Evolutionary conservation across 2,113 vertebrate species (phyloP).

Genomic region (Anthoscopus minutus): DNA sequence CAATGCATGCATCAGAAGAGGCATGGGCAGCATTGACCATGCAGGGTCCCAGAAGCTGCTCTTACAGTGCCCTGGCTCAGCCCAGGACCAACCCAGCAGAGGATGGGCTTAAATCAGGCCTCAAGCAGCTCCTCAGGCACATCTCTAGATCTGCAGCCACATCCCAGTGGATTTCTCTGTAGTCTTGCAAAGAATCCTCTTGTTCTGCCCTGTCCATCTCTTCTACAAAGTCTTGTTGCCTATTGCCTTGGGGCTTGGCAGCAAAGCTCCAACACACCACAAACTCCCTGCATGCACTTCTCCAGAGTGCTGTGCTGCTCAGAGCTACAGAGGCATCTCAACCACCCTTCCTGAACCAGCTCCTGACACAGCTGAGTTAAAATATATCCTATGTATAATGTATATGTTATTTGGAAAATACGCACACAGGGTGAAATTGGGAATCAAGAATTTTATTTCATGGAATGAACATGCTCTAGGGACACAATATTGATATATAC

Average conservation of each 20-base stretch:
- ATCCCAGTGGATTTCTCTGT: fast-evolving
- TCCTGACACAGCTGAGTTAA: fast-evolving
- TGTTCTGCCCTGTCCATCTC: not conserved
- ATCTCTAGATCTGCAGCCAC: fast-evolving
- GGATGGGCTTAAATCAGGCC: too few relatives aligned
- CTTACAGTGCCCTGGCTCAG: not conserved
- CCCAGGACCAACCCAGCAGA: not conserved
- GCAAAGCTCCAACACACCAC: fast-evolving
- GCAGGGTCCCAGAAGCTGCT: not conserved
- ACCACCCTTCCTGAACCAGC: not conserved
- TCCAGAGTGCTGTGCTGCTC: not conserved
- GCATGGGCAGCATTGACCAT: fast-evolving
- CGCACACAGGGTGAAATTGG: not conserved
- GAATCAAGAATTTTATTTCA: slow-evolving; percentile 67
- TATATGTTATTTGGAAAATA: not conserved
- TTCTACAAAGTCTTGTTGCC: not conserved
- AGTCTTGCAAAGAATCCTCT: not conserved
- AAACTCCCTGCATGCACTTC: fast-evolving
- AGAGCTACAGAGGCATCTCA: fast-evolving
- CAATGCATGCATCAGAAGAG: fast-evolving
- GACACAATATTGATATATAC: slow-evolving; percentile 61
- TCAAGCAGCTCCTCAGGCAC: not conserved
- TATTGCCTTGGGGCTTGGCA: not conserved
- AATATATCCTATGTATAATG: fast-evolving
- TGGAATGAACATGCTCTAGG: slow-evolving; percentile 63